Percentiles rank a stretch among this genome's conserved stretches.
phyloP scores from a whole-genome alignment of 2,888 invertebrate genomes.

The Aricia artaxerxes region DNA sequence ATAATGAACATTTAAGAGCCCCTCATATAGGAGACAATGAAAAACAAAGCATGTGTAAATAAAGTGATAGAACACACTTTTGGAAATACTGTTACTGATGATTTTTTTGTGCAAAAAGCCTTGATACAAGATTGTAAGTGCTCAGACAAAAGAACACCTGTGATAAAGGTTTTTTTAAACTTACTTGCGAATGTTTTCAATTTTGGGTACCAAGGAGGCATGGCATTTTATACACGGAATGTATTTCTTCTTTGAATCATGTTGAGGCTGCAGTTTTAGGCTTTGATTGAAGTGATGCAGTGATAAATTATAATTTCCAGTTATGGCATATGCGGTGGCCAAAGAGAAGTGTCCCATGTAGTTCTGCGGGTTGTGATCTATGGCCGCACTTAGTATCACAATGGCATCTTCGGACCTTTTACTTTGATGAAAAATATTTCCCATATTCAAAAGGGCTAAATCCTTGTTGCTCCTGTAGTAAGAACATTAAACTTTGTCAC shows the following conservation, averaged over 20 bases:
- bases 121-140: too few species aligned
- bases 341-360: slow-evolving; percentile 84
- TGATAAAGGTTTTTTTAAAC: slow-evolving; percentile 46
- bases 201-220: slow-evolving; percentile 59
- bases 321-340: slow-evolving; percentile 86
- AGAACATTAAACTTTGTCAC: slow-evolving; percentile 38
- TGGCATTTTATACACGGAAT: slow-evolving; percentile 86
- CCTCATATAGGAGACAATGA: not conserved
- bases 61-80: not conserved
- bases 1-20: too few species aligned
- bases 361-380: slow-evolving; percentile 84
- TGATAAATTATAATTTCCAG: slow-evolving; percentile 86
- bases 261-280: slow-evolving; percentile 82
- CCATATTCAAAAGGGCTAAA: slow-evolving; percentile 86
- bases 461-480: slow-evolving; percentile 84
- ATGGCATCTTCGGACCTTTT: slow-evolving; percentile 85
- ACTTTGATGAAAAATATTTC: slow-evolving; percentile 86
- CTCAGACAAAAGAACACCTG: not conserved
- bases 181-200: slow-evolving; percentile 84
- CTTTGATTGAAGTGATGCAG: slow-evolving; percentile 81
- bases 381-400: slow-evolving; percentile 85
- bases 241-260: slow-evolving; percentile 81
- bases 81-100: not conserved
- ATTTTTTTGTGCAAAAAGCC: not conserved
- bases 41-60: not conserved